Percentiles rank a stretch among this genome's conserved stretches.
Evolutionary conservation across 2,888 invertebrate species (phyloP).

Genomic region (Thyatira batis): DNA sequence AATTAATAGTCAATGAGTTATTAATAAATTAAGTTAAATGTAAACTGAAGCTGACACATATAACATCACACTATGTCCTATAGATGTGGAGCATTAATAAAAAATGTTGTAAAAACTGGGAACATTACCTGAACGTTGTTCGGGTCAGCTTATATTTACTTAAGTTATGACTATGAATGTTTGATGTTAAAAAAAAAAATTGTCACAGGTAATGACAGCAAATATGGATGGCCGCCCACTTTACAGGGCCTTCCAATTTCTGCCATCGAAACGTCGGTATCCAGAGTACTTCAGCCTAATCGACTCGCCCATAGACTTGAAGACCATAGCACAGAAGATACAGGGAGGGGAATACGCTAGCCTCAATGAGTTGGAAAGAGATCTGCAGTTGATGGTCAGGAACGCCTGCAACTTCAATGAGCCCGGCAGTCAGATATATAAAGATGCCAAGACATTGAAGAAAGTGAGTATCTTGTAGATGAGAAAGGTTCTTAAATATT

Average conservation of each 20-base stretch:
- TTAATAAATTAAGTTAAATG: no score
- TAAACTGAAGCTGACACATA: no score
- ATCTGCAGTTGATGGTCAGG: slow-evolving; percentile 93
- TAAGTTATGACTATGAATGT: no score
- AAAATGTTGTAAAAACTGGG: no score
- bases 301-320: slow-evolving; percentile 96
- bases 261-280: slow-evolving; percentile 95
- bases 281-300: slow-evolving; percentile 98
- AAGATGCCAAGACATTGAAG: slow-evolving; percentile 94
- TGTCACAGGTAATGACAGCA: slow-evolving; percentile 88
- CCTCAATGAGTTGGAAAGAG: slow-evolving; percentile 93
- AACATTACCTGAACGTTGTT: no score
- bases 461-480: slow-evolving; percentile 86
- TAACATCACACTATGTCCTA: no score
- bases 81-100: no score
- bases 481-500: no score
- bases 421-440: slow-evolving; percentile 97
- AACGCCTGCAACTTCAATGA: slow-evolving; percentile 98
- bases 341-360: slow-evolving; percentile 91
- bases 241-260: slow-evolving; percentile 93
- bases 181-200: background rate
- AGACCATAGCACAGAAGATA: slow-evolving; percentile 95
- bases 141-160: no score
- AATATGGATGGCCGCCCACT: slow-evolving; percentile 92
- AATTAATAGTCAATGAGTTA: no score